Evolutionary conservation across 2,113 vertebrate genomes (phyloP).

Genomic region (Gasterosteus aculeatus): DNA sequence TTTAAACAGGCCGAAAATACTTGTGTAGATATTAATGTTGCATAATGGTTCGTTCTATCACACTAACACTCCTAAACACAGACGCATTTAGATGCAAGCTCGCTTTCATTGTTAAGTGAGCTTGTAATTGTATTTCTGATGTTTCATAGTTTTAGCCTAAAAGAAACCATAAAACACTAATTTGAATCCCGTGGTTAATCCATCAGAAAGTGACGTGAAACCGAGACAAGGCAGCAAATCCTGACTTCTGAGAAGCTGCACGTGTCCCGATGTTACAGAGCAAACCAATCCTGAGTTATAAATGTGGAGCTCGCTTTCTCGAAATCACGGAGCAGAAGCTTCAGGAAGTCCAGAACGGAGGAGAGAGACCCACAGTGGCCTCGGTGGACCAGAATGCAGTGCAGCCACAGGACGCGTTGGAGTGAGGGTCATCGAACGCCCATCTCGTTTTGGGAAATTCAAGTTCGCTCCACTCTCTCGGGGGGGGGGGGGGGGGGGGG

Average conservation of each 20-base stretch:
- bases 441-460: slow-evolving; percentile 53
- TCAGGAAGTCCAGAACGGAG: neutral
- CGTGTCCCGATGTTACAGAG: neutral
- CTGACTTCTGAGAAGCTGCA: neutral
- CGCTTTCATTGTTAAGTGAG: neutral
- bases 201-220: neutral
- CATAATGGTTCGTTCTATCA: too few species aligned
- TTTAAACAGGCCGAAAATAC: neutral
- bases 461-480: slow-evolving; percentile 49
- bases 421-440: slow-evolving; percentile 37
- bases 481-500: slow-evolving; percentile 44
- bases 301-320: neutral
- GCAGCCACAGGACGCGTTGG: slow-evolving; percentile 18
- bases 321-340: neutral
- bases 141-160: neutral
- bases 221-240: neutral
- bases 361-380: neutral
- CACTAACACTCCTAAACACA: neutral
- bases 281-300: neutral
- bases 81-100: neutral
- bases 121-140: neutral
- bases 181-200: neutral
- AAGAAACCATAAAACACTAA: too few species aligned
- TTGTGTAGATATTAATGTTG: neutral
- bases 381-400: neutral